Base-by-base conservation (phyloP, 2,888 invertebrate species). In the Cheilosia soror region DNA sequence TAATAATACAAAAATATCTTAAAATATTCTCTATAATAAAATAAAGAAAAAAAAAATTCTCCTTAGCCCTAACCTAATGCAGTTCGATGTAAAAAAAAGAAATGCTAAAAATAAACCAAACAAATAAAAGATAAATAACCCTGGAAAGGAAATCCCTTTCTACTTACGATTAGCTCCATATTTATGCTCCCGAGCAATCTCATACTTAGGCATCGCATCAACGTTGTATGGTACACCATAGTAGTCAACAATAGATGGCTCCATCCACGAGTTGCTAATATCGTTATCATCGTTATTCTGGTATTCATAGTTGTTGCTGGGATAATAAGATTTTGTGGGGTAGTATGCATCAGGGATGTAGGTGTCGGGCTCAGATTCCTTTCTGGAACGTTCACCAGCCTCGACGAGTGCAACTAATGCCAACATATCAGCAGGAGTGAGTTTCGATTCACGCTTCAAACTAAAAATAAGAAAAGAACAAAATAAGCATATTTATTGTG, bases 361-460 rank as follows among this genome's bases (percentile, higher is more conserved):
- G 51, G 51, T 82, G 42, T 91, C 92, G 44, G 88, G 88, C 20
- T 91, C 92, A 29, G 78, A 83, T 65, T 88, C 88, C 72, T 91
- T 90, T 69, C 92, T 90, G 5, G 92, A 90, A 5, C 92, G 89
- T 87, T 92, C 91, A 2, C 92, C 92, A 27, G 92, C 92, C 76
- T 92, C 92, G 20, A 92, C 92, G 11, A 92, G 87, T 15, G 92
- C 92, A 20, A 92, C 91, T 53, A 92, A 87, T 6, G 92, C 92
- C 84, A 92, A 75, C 91, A 92, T 91, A 88, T 92, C 92, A 57
- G 92, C 92, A 15, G 92, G 92, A 13, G 92, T 91, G 40, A 92
- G 78, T 78, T 92, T 91, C 47, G 92, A 91, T 78, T 92, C 92
- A 27, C 92, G 91, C 73, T 92, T 92, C 0, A 91, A 88, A 53